These are phyloP conservation scores for Pegoplata infirma DNA, from an alignment of 2,888 invertebrate genomes.

Conservation along the genomic window DNA sequence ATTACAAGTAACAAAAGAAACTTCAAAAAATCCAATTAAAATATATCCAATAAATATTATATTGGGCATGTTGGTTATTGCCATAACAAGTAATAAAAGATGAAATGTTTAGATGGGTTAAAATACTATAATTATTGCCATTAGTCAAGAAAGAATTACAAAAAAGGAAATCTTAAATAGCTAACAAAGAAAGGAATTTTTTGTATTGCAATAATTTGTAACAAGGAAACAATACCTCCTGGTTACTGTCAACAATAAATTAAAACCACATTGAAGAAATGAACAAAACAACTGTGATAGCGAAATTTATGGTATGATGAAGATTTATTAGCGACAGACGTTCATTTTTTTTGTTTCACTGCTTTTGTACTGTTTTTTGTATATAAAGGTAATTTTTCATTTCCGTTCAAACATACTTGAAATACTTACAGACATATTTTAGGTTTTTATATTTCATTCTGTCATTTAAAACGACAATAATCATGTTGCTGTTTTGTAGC, in stretches of 20 bases:
- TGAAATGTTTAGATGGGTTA: neutral
- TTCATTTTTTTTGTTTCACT: neutral
- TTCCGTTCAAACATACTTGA: neutral
- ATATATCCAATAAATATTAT: neutral
- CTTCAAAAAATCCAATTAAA: neutral
- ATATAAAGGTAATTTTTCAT: conserved; percentile 18
- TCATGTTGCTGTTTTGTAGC: neutral
- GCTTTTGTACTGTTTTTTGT: neutral
- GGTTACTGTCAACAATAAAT: neutral
- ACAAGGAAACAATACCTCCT: neutral
- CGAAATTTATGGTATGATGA: neutral
- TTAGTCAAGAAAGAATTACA: neutral
- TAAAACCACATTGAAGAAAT: neutral
- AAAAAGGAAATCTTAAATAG: neutral
- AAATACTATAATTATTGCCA: neutral
- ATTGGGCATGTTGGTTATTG: neutral
- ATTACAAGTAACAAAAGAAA: neutral
- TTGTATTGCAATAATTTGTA: neutral
- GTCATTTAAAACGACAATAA: conserved; percentile 8
- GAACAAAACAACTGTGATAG: neutral
- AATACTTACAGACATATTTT: too few species aligned
- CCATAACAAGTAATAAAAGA: neutral
- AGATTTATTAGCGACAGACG: neutral
- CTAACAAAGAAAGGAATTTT: neutral
- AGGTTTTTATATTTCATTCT: neutral